Conservation (phyloP, 2,113 vertebrate species). For the Limnothrissa miodon region DNA sequence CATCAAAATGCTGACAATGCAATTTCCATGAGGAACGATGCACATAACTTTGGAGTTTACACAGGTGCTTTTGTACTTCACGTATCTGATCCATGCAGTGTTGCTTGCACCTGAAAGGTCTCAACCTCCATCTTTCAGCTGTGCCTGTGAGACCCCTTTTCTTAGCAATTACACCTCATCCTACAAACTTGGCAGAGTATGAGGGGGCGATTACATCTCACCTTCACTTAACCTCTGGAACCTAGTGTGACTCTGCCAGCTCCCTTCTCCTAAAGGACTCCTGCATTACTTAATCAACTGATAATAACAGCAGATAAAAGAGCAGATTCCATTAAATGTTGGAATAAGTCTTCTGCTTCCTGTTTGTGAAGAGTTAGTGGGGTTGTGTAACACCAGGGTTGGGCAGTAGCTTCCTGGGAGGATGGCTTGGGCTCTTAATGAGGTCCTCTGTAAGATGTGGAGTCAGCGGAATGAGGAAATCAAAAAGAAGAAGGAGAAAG, state of each 20-base stretch:
- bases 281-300: slow-evolving; percentile 71
- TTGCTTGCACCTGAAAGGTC: slow-evolving; percentile 44
- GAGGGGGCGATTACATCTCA: slow-evolving; percentile 69
- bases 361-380: slow-evolving; percentile 48
- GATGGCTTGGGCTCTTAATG: slow-evolving; percentile 40
- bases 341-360: slow-evolving; percentile 62
- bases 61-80: slow-evolving; percentile 41
- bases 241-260: slow-evolving; percentile 51
- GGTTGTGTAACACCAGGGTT: slow-evolving; percentile 39
- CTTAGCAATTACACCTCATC: slow-evolving; percentile 61
- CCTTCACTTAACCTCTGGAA: slow-evolving; percentile 67
- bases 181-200: slow-evolving; percentile 44
- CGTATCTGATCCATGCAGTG: not conserved
- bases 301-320: slow-evolving; percentile 69
- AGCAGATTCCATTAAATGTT: slow-evolving; percentile 65
- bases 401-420: slow-evolving; percentile 32
- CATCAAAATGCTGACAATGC: slow-evolving; percentile 54
- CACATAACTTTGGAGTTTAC: slow-evolving; percentile 55
- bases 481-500: slow-evolving; percentile 31
- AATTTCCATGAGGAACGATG: slow-evolving; percentile 70
- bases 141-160: slow-evolving; percentile 38
- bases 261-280: slow-evolving; percentile 50
- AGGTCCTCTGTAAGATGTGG: slow-evolving; percentile 44
- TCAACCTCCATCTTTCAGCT: slow-evolving; percentile 55
- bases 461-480: slow-evolving; percentile 45